These are phyloP conservation scores for Tetrax tetrax DNA, from an alignment of 2,113 vertebrate genomes.

Conservation along the genomic window DNA sequence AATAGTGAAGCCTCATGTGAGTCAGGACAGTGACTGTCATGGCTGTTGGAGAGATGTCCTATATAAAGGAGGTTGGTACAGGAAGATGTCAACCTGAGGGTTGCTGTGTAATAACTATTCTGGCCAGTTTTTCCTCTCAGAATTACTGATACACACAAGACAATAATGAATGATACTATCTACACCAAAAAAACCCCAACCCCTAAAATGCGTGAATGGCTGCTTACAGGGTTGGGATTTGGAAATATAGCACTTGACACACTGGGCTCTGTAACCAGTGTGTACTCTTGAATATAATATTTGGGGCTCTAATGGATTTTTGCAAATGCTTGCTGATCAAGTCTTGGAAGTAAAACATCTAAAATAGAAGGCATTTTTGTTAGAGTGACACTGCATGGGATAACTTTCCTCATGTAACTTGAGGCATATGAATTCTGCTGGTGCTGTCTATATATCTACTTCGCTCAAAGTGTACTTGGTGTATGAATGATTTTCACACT, in stretches of 20 bases:
- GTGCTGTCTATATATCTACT: not conserved
- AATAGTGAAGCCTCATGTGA: not conserved
- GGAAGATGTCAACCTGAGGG: not conserved
- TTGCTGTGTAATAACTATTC: not conserved
- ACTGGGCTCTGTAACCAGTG: not conserved
- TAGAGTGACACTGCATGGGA: not conserved
- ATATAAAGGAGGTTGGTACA: not conserved
- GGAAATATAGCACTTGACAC: not conserved
- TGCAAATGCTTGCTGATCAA: not conserved
- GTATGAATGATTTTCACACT: not conserved
- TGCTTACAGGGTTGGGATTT: not conserved
- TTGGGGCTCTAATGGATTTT: not conserved
- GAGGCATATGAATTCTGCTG: not conserved
- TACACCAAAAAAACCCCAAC: not conserved
- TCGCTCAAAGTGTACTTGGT: not conserved
- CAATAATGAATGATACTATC: not conserved
- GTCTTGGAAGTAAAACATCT: not conserved
- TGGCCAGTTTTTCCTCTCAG: not conserved
- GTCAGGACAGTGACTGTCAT: not conserved
- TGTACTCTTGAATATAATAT: not conserved
- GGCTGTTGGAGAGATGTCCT: not conserved
- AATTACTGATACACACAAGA: not conserved
- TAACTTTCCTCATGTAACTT: not conserved
- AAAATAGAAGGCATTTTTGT: not conserved
- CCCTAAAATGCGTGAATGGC: not conserved